A percentile compares a stretch with the other conserved stretches of the same genome.
Conservation (phyloP, 2,888 invertebrate genomes). For the Tribolium freemani region DNA sequence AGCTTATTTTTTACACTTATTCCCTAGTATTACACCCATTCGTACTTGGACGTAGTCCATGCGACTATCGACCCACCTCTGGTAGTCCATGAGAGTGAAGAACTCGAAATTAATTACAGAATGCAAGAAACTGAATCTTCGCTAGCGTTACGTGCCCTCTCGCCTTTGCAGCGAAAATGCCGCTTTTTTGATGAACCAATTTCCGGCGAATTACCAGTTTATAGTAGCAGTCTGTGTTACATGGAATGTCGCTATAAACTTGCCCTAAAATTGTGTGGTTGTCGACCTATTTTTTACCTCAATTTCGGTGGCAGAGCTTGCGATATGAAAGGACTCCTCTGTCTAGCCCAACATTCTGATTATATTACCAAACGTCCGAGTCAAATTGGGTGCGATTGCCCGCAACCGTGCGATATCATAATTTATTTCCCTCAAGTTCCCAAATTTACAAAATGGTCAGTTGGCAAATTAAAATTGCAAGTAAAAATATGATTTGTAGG, state of each 20-base stretch:
- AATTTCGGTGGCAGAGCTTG: conserved; percentile 72
- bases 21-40: conserved; percentile 73
- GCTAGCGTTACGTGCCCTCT: conserved; percentile 67
- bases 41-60: conserved; percentile 73
- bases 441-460: conserved; percentile 60
- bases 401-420: conserved; percentile 67
- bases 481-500: conserved; percentile 51
- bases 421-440: conserved; percentile 65
- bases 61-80: conserved; percentile 61
- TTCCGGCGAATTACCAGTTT: conserved; percentile 66
- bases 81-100: conserved; percentile 64
- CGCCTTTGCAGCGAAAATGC: conserved; percentile 70
- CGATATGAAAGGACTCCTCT: conserved; percentile 70
- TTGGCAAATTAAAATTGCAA: background rate
- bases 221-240: conserved; percentile 73
- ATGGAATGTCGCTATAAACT: conserved; percentile 71
- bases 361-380: conserved; percentile 64
- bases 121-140: conserved; percentile 71
- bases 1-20: background rate
- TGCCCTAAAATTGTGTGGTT: conserved; percentile 71
- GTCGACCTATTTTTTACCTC: conserved; percentile 74
- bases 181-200: conserved; percentile 72
- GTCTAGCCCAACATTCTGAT: conserved; percentile 66
- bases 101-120: conserved; percentile 66
- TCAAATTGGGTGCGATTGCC: conserved; percentile 66